Evolutionary conservation across 2,888 invertebrate species (phyloP), one percentile per base, ranked within the genome.

Genomic region (Xiphydria camelus): DNA sequence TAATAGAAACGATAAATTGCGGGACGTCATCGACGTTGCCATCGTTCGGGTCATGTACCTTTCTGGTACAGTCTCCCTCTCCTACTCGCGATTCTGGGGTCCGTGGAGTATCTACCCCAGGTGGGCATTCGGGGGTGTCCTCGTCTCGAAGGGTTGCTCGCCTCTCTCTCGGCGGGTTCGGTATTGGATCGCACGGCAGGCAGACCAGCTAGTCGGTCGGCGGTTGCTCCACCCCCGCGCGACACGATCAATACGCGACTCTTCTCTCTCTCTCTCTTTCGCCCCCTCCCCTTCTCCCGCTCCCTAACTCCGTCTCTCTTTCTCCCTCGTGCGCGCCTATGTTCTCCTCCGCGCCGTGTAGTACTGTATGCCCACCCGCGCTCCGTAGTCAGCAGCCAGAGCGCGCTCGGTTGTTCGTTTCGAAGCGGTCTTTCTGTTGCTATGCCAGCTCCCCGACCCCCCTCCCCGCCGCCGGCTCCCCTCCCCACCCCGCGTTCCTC

Each of bases 241-340:
- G 70, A 71, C 73, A 68, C 73, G 73, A 73, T 73, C 73, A 73
- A 73, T 73, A 73, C 72, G 62, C 68, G 65, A 64, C 59, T 67
- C 58, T n/a, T n/a, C 66, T 62, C 62, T 62, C 59, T 61, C 62
- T 53, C 55, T 52, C 53, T 33, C 7, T 22, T 17, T 23, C n/a
- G 4, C 29, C 29, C 36, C 36, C 42, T 42, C 42, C 10, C 36
- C 41, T 51, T 42, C 39, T 39, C 18, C 20, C 31, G 26, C 32
- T n/a, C n/a, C n/a, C n/a, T n/a, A n/a, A n/a, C n/a, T n/a, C n/a
- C n/a, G 22, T 10, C 9, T 37, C 36, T 31, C 20, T 17, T 33
- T 50, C 53, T 55, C 54, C 42, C 46, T 47, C 12, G 29, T 15
- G 29, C 29, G 29, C 29, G 29, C 29, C n/a, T n/a, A n/a, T n/a